Base-by-base conservation (phyloP, 2,113 vertebrate genomes). In the Jaculus jaculus region DNA sequence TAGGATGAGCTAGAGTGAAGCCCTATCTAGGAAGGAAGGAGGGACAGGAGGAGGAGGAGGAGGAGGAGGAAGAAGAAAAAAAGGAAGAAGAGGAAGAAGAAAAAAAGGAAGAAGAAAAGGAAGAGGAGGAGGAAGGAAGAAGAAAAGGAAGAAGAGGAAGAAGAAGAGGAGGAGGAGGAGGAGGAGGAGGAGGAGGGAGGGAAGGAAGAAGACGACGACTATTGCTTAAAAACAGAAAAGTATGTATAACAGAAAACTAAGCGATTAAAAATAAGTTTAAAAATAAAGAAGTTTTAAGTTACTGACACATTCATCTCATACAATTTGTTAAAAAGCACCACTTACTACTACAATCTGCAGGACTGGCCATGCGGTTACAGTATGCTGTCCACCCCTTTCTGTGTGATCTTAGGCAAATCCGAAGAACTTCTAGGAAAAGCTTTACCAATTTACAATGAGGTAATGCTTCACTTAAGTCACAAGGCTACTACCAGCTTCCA, bases 391-490 rank as follows among this genome's bases (percentile, higher is more conserved):
- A 81, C 54, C 80, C 74, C 79, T 88, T 92, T 94, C 82, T 91
- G 75, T 39, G 63, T 47, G 73, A 89, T 89, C 58, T 17, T 82
- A 63, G 81, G 60, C 79, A 82, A 94, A 89, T 69, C 87, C 77
- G 87, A 63, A 77, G 54, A 92, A 91, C 28, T 47, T 84, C 83
- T 92, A 75, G 12, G 71, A 94, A 85, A 42, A 89, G 51, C 84
- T 81, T 92, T 95, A 65, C 87, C 91, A 84, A 81, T 72, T 47
- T 89, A 94, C 58, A 82, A 65, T 92, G 93, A 95, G 32, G 92
- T 90, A 87, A 95, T 83, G 85, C 66, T 87, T 82, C 93, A 93
- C 68, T 91, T 71, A 94, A 94, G 61, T 96, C 96, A 96, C 87
- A 91, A 75, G 81, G 77, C 89, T 78, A 87, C 60, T 32, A 86